A percentile compares a stretch with the other conserved stretches of the same genome.
Evolutionary conservation across 2,113 vertebrate species (phyloP).

Genomic region (Gasterosteus aculeatus): DNA sequence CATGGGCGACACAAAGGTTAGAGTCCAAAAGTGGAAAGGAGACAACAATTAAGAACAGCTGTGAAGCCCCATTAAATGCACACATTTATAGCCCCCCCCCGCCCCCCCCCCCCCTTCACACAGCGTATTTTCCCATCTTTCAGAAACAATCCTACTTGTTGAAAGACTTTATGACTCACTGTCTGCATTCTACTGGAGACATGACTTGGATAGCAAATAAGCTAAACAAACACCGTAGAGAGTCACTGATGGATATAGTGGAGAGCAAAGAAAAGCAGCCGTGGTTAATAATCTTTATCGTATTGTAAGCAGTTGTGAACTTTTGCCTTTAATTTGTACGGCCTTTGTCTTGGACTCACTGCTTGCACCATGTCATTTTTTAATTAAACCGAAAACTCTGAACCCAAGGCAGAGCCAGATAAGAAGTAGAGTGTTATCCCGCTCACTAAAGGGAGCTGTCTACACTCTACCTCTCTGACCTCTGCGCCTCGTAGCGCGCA

Average conservation of each 20-base stretch:
- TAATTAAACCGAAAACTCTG: constrained; percentile 40
- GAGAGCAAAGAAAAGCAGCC: constrained; percentile 38
- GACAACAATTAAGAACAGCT: constrained; percentile 5
- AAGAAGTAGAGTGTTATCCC: constrained; percentile 37
- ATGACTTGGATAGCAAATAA: constrained; percentile 18
- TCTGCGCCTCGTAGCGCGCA: constrained; percentile 54
- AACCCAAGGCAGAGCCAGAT: constrained; percentile 33
- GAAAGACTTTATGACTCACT: constrained; percentile 43
- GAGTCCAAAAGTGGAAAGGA: constrained; percentile 13
- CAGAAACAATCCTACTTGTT: background rate
- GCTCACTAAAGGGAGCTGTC: constrained; percentile 20
- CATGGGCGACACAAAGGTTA: constrained; percentile 97
- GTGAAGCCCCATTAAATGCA: background rate
- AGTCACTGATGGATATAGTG: constrained; percentile 35
- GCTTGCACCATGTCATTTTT: constrained; percentile 35
- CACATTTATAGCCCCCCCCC: background rate
- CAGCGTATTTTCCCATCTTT: constrained; percentile 6
- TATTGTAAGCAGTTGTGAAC: constrained; percentile 48
- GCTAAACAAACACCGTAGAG: background rate
- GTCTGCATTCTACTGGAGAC: constrained; percentile 41
- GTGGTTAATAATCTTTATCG: constrained; percentile 46
- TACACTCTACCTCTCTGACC: constrained; percentile 62
- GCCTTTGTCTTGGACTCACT: constrained; percentile 15
- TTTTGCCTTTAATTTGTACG: constrained; percentile 32
- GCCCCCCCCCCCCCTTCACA: background rate